These are phyloP conservation scores for Acanthopleura granulata DNA, from an alignment of 2,888 invertebrate species.

Conservation along the genomic window DNA sequence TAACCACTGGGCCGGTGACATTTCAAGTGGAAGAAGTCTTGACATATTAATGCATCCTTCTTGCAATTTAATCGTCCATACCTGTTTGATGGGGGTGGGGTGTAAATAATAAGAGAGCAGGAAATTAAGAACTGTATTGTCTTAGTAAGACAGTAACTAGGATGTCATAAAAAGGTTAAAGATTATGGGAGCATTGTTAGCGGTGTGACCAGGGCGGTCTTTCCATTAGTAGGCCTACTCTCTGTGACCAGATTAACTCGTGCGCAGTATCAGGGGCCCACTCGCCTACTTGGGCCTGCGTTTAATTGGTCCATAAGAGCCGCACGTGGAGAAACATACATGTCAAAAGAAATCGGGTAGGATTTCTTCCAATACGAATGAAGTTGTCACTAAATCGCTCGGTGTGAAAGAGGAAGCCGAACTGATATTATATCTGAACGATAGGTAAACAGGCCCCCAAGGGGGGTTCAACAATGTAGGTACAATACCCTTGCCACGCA, in stretches of 20 bases:
- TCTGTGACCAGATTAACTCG: not conserved
- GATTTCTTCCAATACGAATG: constrained; percentile 6
- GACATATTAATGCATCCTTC: no score
- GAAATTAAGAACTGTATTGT: no score
- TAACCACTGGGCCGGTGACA: no score
- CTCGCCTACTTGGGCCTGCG: not conserved
- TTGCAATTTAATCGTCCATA: no score
- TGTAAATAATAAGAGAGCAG: no score
- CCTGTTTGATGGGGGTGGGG: no score
- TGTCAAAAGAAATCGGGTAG: constrained; percentile 11
- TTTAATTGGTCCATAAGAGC: not conserved
- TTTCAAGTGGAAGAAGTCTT: no score
- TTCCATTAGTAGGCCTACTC: constrained; percentile 2
- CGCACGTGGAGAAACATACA: not conserved
- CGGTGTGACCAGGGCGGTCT: constrained; percentile 6
- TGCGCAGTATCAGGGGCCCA: not conserved
- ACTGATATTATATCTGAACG: constrained; percentile 10
- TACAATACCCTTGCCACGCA: constrained; percentile 8
- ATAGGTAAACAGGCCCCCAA: constrained; percentile 3
- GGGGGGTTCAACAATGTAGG: constrained; percentile 8
- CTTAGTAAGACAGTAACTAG: no score
- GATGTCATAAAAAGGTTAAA: not conserved
- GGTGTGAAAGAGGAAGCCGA: not conserved
- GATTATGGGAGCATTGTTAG: not conserved
- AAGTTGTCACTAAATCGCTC: constrained; percentile 5